A percentile compares a stretch with the other conserved stretches of the same genome.
Conservation (phyloP, 2,797 vertebrate genomes). For the Karalla daura region DNA sequence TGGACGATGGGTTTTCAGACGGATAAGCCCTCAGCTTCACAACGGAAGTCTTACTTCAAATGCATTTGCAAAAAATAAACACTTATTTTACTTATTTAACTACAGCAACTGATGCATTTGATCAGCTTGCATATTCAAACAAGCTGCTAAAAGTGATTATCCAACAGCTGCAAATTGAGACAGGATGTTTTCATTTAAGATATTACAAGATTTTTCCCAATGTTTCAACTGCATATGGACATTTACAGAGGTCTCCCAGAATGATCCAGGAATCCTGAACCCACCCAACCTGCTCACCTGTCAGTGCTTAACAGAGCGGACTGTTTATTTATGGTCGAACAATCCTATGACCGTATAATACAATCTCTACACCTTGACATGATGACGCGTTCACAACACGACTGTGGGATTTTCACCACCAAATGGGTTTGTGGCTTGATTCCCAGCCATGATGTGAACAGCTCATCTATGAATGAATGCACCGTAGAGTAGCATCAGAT, state of each 20-base stretch:
- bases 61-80: too few relatives aligned
- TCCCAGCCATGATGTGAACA: too few relatives aligned
- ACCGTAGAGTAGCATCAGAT: constrained; percentile 1
- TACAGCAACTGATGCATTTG: too few relatives aligned
- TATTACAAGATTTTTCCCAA: too few relatives aligned
- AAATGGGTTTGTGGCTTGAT: constrained; percentile 3
- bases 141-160: too few relatives aligned
- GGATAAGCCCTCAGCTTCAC: too few relatives aligned
- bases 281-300: constrained; percentile 17
- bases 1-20: too few relatives aligned
- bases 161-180: too few relatives aligned
- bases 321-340: constrained; percentile 1
- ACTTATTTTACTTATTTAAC: too few relatives aligned
- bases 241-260: constrained; percentile 46
- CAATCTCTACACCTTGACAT: constrained; percentile 6
- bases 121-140: too few relatives aligned
- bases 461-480: neutral
- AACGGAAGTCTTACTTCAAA: too few relatives aligned
- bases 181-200: too few relatives aligned
- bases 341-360: neutral
- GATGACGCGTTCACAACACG: neutral
- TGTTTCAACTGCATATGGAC: constrained; percentile 6
- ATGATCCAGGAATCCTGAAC: constrained; percentile 11
- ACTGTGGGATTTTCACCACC: neutral
- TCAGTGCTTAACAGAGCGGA: neutral